Evolutionary conservation across 2,113 vertebrate species (phyloP).

Genomic region (Gadus macrocephalus): DNA sequence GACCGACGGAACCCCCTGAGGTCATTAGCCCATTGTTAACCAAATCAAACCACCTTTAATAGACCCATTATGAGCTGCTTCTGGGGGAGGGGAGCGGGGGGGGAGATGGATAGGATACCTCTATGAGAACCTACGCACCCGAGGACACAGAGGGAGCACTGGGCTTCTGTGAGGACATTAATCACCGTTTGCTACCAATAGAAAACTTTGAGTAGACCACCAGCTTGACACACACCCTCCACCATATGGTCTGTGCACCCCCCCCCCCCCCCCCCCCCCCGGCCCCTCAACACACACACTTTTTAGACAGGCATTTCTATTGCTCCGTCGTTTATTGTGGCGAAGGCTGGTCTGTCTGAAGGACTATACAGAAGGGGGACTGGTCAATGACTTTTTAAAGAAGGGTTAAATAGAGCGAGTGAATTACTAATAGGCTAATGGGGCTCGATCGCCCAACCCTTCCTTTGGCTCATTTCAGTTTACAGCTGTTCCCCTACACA

Average conservation of each 20-base stretch:
- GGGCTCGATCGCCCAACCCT: background rate
- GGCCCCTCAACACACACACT: background rate
- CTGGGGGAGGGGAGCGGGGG: constrained; percentile 43
- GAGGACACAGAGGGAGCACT: background rate
- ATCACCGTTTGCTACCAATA: constrained; percentile 80
- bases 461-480: background rate
- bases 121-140: background rate
- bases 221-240: too few species aligned
- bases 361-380: background rate
- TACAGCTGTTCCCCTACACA: too few species aligned
- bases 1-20: constrained; percentile 53
- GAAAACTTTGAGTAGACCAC: constrained; percentile 60
- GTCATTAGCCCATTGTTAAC: constrained; percentile 66
- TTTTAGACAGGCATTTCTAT: constrained; percentile 59
- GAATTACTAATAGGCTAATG: background rate
- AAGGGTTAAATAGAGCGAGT: background rate
- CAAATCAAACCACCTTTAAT: constrained; percentile 62
- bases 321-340: constrained; percentile 59
- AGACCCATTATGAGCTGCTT: constrained; percentile 57
- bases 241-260: background rate
- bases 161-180: constrained; percentile 77
- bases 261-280: background rate
- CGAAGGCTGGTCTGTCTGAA: constrained; percentile 47
- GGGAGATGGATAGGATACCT: background rate
- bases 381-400: constrained; percentile 5